Percentiles rank a stretch among this genome's conserved stretches.
Evolutionary conservation across 1,140 invertebrate genomes (phyloP).

Genomic region (Triops longicaudatus): DNA sequence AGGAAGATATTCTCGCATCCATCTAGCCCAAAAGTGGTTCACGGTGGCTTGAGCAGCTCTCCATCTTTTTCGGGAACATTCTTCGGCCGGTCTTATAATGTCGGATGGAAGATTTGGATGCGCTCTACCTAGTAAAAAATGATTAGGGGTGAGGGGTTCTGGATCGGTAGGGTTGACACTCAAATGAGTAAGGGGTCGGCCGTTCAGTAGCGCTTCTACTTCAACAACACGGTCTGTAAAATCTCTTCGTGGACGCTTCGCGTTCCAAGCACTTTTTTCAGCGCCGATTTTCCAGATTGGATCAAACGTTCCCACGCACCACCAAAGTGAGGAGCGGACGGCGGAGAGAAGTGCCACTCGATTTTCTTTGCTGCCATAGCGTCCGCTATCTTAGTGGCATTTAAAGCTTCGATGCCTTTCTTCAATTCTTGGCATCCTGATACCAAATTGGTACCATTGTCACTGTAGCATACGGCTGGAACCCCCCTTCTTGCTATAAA

Average conservation of each 20-base stretch:
- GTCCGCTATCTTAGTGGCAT: not conserved
- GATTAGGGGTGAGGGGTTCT: conserved; percentile 21
- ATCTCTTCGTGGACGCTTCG: conserved; percentile 10
- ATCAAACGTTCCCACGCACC: conserved; percentile 29
- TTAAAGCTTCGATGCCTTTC: conserved; percentile 3
- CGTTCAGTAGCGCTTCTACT: conserved; percentile 21
- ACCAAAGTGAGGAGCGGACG: conserved; percentile 23
- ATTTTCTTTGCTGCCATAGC: not conserved
- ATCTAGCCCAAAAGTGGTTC: not conserved
- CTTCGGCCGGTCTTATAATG: not conserved
- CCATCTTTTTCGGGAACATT: not conserved
- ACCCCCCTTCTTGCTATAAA: conserved; percentile 33
- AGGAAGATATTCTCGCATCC: not conserved
- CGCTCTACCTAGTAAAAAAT: conserved; percentile 20
- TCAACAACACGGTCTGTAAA: not conserved
- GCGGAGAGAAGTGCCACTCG: conserved; percentile 11
- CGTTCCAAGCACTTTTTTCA: conserved; percentile 23
- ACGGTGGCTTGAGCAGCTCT: not conserved
- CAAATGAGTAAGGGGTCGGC: conserved; percentile 23
- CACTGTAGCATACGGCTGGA: conserved; percentile 30
- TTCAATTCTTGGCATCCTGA: conserved; percentile 32
- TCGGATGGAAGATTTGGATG: not conserved
- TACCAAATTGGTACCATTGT: conserved; percentile 38
- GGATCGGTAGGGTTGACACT: conserved; percentile 19
- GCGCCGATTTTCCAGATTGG: conserved; percentile 23